Conservation (phyloP, 2,113 vertebrate species). For the Cyphomyrus discorhynchus region DNA sequence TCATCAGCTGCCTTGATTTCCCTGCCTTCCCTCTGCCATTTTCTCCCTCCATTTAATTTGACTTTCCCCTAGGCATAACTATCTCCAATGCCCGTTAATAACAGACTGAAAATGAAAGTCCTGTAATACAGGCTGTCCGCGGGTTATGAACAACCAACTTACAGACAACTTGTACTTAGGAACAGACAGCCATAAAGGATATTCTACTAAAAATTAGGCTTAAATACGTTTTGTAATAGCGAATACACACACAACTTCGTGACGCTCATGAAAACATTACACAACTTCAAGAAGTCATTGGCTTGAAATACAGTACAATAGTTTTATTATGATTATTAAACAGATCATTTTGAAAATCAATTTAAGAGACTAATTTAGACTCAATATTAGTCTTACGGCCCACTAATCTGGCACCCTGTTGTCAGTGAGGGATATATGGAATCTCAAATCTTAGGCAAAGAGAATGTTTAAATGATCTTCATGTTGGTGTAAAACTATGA, state of each 20-base stretch:
- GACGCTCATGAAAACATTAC: not conserved
- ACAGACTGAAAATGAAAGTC: too few relatives aligned
- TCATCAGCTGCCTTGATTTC: not conserved
- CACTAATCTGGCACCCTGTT: not conserved
- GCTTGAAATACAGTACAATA: too few relatives aligned
- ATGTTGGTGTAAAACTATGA: not conserved
- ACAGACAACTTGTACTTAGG: not conserved
- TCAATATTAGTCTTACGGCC: not conserved
- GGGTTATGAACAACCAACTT: not conserved
- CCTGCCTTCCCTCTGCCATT: not conserved
- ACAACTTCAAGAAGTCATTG: too few relatives aligned
- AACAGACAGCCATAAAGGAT: not conserved
- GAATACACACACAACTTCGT: not conserved
- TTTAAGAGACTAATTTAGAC: not conserved
- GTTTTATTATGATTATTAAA: too few relatives aligned
- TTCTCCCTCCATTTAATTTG: not conserved
- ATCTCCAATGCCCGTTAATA: not conserved
- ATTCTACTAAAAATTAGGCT: not conserved
- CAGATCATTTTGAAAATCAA: not conserved
- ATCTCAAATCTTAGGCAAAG: not conserved
- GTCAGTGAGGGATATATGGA: not conserved
- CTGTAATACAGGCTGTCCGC: not conserved
- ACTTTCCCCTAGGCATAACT: not conserved
- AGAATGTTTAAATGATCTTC: not conserved
- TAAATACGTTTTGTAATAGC: not conserved